Base-by-base conservation (phyloP, 2,113 vertebrate genomes). In the Prunella fulvescens region DNA sequence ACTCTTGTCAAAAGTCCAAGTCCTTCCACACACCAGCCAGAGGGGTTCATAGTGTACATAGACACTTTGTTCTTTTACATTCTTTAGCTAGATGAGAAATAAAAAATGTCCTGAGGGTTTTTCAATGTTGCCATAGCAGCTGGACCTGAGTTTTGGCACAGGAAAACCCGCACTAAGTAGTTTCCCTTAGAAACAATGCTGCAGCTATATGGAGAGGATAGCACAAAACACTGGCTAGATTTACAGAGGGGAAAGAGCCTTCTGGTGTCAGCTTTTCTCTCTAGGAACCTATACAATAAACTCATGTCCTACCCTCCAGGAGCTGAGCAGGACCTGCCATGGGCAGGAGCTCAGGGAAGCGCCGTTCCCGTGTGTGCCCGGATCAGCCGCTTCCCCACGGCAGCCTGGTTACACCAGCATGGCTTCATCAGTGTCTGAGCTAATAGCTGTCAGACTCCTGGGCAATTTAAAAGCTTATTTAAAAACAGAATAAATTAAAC, bases 181-280 rank as follows among this genome's bases (percentile, higher is more conserved):
- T 83, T 92, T 94, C 91, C 80, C 80, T 74, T 94, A 94, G 94
- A 92, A 95, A 95, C 88, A 90, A 81, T 70, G 54, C 58, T 86
- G 71, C 3, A 6, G 47, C 67, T 90, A 77, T 29, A 81, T 47
- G 60, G 35, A 70, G 33, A 83, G 35, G n/a, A 54, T 70, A 58
- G 67, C 39, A 58, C 39, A 70, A 73, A 83, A 24, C 62, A 42
- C 50, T 73, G 50, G 40, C 53, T 64, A 37, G 84, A 74, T 66
- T 92, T 33, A 23, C 40, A 57, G 37, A 56, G 26, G 12, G 18
- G 13, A 62, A 39, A 66, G 20, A 62, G 12, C 29, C 47, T 66
- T 71, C 25, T 3, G 14, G 16, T 58, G n/a, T 35, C 42, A 35
- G 5, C 16, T 79, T 84, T 91, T 70, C 12, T 60, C 22, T 60